Percentiles rank a stretch among this genome's conserved stretches.
These are phyloP conservation scores for Stenotaenia linearis DNA, from an alignment of 2,888 invertebrate species.

Conservation along the genomic window DNA sequence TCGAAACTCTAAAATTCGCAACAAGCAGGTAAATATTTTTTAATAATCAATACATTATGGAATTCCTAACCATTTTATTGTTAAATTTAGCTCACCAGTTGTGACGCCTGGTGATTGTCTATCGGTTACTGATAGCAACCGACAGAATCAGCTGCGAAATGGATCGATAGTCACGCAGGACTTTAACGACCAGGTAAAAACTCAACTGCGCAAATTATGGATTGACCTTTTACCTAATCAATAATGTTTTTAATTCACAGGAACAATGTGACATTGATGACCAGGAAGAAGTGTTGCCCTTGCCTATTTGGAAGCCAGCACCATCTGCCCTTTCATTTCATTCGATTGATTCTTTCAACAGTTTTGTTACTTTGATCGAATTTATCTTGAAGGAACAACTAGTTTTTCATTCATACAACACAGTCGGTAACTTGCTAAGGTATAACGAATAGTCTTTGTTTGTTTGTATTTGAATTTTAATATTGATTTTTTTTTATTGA, in stretches of 20 bases:
- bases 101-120: slow-evolving; percentile 21
- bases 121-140: not conserved
- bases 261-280: not conserved
- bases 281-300: slow-evolving; percentile 59
- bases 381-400: slow-evolving; percentile 70
- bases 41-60: not conserved
- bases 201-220: slow-evolving; percentile 55
- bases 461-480: not conserved
- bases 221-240: too few species aligned
- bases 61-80: not conserved
- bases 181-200: slow-evolving; percentile 43
- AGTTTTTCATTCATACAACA: slow-evolving; percentile 81
- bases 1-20: slow-evolving; percentile 54
- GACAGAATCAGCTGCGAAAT: slow-evolving; percentile 12
- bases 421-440: slow-evolving; percentile 74
- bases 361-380: slow-evolving; percentile 76
- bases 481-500: slow-evolving; percentile 43
- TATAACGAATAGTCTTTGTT: slow-evolving; percentile 39
- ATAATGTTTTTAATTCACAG: slow-evolving; percentile 43
- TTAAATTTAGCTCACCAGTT: slow-evolving; percentile 29
- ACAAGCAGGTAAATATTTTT: not conserved
- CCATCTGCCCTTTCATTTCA: slow-evolving; percentile 50
- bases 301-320: slow-evolving; percentile 64
- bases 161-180: slow-evolving; percentile 26
- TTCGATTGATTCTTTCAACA: slow-evolving; percentile 54